A percentile compares a stretch with the other conserved stretches of the same genome.
Conservation (phyloP, 2,113 vertebrate genomes). For the Mobula birostris region DNA sequence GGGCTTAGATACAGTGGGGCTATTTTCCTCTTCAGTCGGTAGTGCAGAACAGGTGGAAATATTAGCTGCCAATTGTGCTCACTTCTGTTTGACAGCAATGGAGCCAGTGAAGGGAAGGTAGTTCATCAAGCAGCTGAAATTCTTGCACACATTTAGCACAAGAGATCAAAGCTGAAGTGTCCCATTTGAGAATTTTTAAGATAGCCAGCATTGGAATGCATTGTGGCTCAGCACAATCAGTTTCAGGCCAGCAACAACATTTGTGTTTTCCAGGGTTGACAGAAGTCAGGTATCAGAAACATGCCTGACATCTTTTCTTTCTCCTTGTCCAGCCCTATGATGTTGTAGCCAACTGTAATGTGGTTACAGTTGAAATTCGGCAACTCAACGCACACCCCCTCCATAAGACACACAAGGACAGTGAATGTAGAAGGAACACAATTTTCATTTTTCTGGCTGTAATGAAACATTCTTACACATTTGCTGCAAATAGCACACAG, state of each 20-base stretch:
- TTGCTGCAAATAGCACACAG: slow-evolving; percentile 10
- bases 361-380: background rate
- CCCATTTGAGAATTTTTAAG: background rate
- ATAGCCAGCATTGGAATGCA: background rate
- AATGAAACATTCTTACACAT: background rate
- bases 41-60: too few species aligned
- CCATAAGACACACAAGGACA: background rate
- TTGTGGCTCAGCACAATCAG: background rate
- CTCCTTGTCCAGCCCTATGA: background rate
- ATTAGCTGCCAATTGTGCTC: too few species aligned
- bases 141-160: too few species aligned
- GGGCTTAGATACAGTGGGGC: background rate
- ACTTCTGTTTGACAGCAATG: too few species aligned
- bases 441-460: slow-evolving; percentile 1
- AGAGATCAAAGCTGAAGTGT: too few species aligned
- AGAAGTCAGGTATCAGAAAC: background rate
- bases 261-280: background rate
- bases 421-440: background rate
- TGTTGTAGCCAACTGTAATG: background rate
- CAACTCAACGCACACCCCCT: background rate
- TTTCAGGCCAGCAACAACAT: background rate
- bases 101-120: too few species aligned
- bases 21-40: too few species aligned
- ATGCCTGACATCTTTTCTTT: background rate
- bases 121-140: too few species aligned